A percentile compares a stretch with the other conserved stretches of the same genome.
These are phyloP conservation scores for Nyctereutes procyonoides DNA, from an alignment of 2,113 vertebrate species.

Conservation along the genomic window DNA sequence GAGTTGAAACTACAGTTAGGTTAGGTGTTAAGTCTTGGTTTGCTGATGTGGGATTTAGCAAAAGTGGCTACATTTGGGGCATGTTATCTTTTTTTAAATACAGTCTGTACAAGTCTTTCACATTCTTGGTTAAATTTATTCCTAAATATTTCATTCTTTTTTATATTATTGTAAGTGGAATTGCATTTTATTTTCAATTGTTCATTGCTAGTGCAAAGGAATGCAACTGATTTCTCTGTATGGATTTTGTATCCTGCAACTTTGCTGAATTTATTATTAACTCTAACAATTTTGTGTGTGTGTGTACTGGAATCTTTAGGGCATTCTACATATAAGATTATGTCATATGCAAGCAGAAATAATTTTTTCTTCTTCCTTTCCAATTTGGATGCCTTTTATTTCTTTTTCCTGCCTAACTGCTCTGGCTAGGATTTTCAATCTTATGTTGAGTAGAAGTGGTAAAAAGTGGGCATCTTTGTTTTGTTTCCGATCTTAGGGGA, in stretches of 20 bases:
- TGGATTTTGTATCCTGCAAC: neutral
- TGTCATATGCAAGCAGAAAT: neutral
- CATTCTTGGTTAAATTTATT: neutral
- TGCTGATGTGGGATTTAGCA: neutral
- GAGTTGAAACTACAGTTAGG: neutral
- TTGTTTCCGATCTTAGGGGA: neutral
- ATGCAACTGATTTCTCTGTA: neutral
- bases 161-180: neutral
- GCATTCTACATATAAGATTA: neutral
- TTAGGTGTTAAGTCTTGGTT: neutral
- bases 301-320: neutral
- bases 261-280: neutral
- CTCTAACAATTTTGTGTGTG: neutral
- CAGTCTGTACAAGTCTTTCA: neutral
- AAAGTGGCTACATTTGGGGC: neutral
- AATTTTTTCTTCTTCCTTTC: neutral
- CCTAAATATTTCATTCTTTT: neutral
- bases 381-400: neutral
- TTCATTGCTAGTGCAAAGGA: neutral
- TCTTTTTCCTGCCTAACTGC: neutral
- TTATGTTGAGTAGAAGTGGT: neutral
- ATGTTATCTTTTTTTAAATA: neutral
- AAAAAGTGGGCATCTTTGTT: neutral
- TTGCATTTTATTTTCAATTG: neutral
- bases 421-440: neutral